Conservation (phyloP, 2,888 invertebrate genomes). For the Melikaiella ostensackeni region DNA sequence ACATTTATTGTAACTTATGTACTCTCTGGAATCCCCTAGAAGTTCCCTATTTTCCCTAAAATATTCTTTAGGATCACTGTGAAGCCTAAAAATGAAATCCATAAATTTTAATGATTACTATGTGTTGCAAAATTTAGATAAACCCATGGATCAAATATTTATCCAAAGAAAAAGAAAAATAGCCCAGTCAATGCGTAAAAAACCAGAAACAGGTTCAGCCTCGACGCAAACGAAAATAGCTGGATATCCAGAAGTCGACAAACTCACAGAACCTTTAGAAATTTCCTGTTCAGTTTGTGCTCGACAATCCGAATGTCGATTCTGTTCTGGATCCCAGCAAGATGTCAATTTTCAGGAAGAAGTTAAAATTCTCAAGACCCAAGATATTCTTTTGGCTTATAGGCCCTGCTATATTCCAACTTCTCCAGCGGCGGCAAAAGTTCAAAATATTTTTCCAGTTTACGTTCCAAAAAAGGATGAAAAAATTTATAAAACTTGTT, state of each 20-base stretch:
- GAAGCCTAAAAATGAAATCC: no score
- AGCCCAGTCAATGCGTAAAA: slow-evolving; percentile 51
- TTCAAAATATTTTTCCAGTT: not conserved
- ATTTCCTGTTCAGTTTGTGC: slow-evolving; percentile 54
- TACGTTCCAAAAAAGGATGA: not conserved
- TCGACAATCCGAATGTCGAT: slow-evolving; percentile 53
- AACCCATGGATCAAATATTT: slow-evolving; percentile 52
- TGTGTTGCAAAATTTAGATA: slow-evolving; percentile 42
- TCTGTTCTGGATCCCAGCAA: slow-evolving; percentile 44
- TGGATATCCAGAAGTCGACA: slow-evolving; percentile 56
- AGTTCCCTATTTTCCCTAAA: no score
- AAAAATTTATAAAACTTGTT: not conserved
- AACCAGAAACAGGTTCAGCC: slow-evolving; percentile 45
- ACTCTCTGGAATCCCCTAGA: no score
- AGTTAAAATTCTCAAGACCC: slow-evolving; percentile 52
- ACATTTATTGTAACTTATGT: no score
- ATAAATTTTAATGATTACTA: no score
- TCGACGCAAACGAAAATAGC: slow-evolving; percentile 60
- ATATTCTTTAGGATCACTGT: no score
- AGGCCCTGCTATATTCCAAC: slow-evolving; percentile 59
- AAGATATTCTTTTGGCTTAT: slow-evolving; percentile 61
- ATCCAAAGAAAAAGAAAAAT: slow-evolving; percentile 54
- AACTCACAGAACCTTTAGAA: slow-evolving; percentile 50
- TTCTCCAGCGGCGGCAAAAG: slow-evolving; percentile 44
- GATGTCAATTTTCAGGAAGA: slow-evolving; percentile 40